phyloP scores from a whole-genome alignment of 2,888 invertebrate genomes.

The Drosophila kambysellisi region DNA sequence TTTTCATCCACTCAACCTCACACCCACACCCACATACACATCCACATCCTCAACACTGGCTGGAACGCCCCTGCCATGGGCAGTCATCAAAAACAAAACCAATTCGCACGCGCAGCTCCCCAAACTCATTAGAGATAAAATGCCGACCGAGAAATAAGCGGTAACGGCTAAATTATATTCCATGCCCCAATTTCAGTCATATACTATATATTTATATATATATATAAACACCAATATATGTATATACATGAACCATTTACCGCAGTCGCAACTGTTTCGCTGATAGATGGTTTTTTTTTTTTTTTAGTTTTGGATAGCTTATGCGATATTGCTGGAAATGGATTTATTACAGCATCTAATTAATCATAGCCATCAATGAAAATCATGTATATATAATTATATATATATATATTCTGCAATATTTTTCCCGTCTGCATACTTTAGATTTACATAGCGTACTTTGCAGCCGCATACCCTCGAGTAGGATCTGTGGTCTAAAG shows the following conservation, averaged over 20 bases:
- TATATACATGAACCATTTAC: neutral
- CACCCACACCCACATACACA: neutral
- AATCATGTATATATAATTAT: neutral
- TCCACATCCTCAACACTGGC: slow-evolving; percentile 9
- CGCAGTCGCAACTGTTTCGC: slow-evolving; percentile 8
- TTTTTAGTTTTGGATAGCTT: slow-evolving; percentile 30
- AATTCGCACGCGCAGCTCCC: slow-evolving; percentile 57
- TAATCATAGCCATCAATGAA: neutral
- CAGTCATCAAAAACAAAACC: slow-evolving; percentile 69
- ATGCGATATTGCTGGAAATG: slow-evolving; percentile 18
- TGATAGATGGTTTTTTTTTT: slow-evolving; percentile 32
- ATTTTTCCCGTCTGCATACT: neutral
- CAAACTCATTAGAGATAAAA: slow-evolving; percentile 66
- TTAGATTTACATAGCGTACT: neutral
- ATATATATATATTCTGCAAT: too few relatives aligned
- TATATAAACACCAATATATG: neutral
- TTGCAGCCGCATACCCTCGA: neutral
- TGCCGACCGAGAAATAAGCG: slow-evolving; percentile 44
- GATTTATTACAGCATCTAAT: slow-evolving; percentile 34
- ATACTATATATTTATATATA: neutral
- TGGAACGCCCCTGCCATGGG: slow-evolving; percentile 62
- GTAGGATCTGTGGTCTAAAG: slow-evolving; percentile 2
- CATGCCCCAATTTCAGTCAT: neutral
- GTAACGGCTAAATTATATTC: slow-evolving; percentile 61
- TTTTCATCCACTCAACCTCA: neutral